phyloP scores from a whole-genome alignment of 2,888 invertebrate genomes.

The Eumerus sabulonum region DNA sequence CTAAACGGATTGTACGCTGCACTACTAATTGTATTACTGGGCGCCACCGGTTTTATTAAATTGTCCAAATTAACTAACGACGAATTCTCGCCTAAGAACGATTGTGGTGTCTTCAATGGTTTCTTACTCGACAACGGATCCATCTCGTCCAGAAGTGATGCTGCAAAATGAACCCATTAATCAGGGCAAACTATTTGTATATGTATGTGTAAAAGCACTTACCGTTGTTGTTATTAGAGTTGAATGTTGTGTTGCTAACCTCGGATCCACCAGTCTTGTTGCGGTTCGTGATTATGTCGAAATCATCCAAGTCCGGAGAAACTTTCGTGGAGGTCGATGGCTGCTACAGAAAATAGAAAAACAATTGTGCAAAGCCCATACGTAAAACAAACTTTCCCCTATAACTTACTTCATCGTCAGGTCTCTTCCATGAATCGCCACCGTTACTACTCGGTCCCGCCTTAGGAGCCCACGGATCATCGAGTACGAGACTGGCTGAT shows the following conservation, averaged over 20 bases:
- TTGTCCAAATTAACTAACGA: slow-evolving; percentile 98
- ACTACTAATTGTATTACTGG: slow-evolving; percentile 73
- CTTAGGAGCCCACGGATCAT: slow-evolving; percentile 76
- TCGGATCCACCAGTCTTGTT: slow-evolving; percentile 79
- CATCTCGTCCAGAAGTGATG: slow-evolving; percentile 78
- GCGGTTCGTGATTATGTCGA: slow-evolving; percentile 91
- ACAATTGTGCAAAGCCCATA: too few species aligned
- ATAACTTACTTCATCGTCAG: slow-evolving; percentile 74
- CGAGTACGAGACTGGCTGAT: slow-evolving; percentile 53
- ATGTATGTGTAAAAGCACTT: not conserved
- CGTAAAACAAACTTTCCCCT: too few species aligned
- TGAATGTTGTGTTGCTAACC: slow-evolving; percentile 72
- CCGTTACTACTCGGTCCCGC: slow-evolving; percentile 71
- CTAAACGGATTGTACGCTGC: slow-evolving; percentile 79
- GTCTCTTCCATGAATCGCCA: slow-evolving; percentile 83
- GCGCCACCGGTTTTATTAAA: slow-evolving; percentile 85
- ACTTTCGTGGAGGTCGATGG: slow-evolving; percentile 69
- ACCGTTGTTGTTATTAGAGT: slow-evolving; percentile 78
- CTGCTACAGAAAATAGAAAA: too few species aligned
- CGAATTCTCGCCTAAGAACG: slow-evolving; percentile 98
- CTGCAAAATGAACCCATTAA: slow-evolving; percentile 66
- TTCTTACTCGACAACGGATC: slow-evolving; percentile 76
- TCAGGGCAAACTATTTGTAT: not conserved
- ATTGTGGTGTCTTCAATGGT: slow-evolving; percentile 90
- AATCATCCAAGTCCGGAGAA: slow-evolving; percentile 89